A percentile compares a stretch with the other conserved stretches of the same genome.
Evolutionary conservation across 2,888 invertebrate species (phyloP).

Genomic region (Stenichneumon culpator): DNA sequence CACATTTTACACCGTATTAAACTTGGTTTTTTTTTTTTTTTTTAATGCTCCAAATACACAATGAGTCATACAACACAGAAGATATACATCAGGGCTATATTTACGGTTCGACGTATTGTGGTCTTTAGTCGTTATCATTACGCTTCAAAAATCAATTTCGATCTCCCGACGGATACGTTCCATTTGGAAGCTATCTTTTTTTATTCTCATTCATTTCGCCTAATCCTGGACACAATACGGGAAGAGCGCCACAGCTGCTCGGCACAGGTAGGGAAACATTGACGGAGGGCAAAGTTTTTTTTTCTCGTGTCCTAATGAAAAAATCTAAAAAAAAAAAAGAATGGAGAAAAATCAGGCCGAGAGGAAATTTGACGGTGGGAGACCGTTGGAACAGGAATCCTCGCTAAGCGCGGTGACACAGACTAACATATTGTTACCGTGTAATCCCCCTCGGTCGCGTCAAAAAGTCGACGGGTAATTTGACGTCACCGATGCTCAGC

Average conservation of each 20-base stretch:
- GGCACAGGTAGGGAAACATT: slow-evolving; percentile 9
- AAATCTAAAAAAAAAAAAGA: slow-evolving; percentile 40
- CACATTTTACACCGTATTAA: slow-evolving; percentile 16
- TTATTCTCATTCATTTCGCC: slow-evolving; percentile 37
- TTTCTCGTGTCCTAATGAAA: background rate
- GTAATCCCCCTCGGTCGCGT: slow-evolving; percentile 29
- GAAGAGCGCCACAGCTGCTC: slow-evolving; percentile 42
- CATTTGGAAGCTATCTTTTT: slow-evolving; percentile 29
- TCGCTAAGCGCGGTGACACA: background rate
- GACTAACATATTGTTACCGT: background rate
- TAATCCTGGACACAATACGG: slow-evolving; percentile 47
- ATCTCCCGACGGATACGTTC: slow-evolving; percentile 35
- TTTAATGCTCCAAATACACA: background rate
- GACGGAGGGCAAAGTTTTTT: slow-evolving; percentile 40
- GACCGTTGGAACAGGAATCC: slow-evolving; percentile 7
- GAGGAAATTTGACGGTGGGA: slow-evolving; percentile 20
- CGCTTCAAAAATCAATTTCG: slow-evolving; percentile 54
- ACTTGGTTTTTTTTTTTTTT: background rate
- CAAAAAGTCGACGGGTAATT: slow-evolving; percentile 48
- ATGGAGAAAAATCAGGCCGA: slow-evolving; percentile 34
- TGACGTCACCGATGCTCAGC: slow-evolving; percentile 28
- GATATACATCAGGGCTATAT: slow-evolving; percentile 29
- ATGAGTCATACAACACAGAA: background rate
- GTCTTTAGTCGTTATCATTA: slow-evolving; percentile 37
- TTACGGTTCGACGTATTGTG: slow-evolving; percentile 14